Percentiles rank a stretch among this genome's conserved stretches.
These are phyloP conservation scores for Drosophila lacteicornis DNA, from an alignment of 1,140 invertebrate genomes.

Conservation along the genomic window DNA sequence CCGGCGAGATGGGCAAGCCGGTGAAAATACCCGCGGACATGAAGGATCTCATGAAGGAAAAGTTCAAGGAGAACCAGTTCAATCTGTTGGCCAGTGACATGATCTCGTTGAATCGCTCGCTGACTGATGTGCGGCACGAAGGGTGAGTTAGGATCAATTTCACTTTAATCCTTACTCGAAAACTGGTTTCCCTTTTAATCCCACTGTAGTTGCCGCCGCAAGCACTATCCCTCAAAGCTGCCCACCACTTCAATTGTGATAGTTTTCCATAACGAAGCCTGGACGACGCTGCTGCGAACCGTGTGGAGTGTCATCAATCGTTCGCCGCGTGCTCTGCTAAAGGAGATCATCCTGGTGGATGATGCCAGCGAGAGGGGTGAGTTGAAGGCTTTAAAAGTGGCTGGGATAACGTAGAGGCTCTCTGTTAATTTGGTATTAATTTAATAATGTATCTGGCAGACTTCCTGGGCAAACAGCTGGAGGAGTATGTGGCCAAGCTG, in stretches of 20 bases:
- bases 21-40: constrained; percentile 94
- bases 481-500: constrained; percentile 94
- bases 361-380: constrained; percentile 94
- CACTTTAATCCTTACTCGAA: not conserved
- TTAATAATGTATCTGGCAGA: constrained; percentile 85
- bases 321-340: constrained; percentile 93
- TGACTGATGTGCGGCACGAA: constrained; percentile 96
- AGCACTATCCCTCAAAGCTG: constrained; percentile 90
- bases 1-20: constrained; percentile 95
- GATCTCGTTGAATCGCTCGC: constrained; percentile 97
- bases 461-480: constrained; percentile 94
- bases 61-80: constrained; percentile 99
- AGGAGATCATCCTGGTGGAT: constrained; percentile 98
- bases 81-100: constrained; percentile 98
- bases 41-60: constrained; percentile 95
- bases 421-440: too few relatives aligned
- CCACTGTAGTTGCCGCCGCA: constrained; percentile 90
- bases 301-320: constrained; percentile 98
- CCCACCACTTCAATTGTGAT: constrained; percentile 97
- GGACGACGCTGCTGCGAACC: constrained; percentile 97
- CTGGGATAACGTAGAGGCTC: too few relatives aligned
- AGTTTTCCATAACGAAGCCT: constrained; percentile 99
- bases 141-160: constrained; percentile 87
- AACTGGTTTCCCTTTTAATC: constrained; percentile 9
- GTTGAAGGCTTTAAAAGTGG: not conserved